A percentile compares a stretch with the other conserved stretches of the same genome.
phyloP scores from a whole-genome alignment of 2,888 invertebrate species.

The Scaptomyza polygonia region DNA sequence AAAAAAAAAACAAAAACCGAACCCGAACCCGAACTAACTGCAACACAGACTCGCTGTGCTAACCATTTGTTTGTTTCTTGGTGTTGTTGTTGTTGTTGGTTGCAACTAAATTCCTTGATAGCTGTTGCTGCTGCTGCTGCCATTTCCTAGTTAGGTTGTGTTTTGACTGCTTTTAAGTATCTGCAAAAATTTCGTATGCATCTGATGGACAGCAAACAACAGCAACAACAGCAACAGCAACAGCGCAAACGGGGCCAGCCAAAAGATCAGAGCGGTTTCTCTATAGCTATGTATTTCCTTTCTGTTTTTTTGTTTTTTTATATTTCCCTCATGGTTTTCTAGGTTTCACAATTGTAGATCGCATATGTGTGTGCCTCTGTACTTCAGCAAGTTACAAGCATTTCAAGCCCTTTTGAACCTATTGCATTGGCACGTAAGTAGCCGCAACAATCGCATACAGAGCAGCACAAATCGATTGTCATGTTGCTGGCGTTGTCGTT shows the following conservation, averaged over 20 bases:
- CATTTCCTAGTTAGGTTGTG: slow-evolving; percentile 75
- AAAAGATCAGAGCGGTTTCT: slow-evolving; percentile 69
- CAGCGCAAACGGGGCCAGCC: slow-evolving; percentile 66
- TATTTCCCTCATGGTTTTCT: slow-evolving; percentile 22
- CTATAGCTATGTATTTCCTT: slow-evolving; percentile 24
- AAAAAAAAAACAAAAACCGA: slow-evolving; percentile 29
- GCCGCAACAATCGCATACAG: slow-evolving; percentile 69
- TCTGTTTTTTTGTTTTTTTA: slow-evolving; percentile 5
- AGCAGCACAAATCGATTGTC: slow-evolving; percentile 75
- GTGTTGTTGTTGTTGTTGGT: slow-evolving; percentile 20
- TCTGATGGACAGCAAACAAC: slow-evolving; percentile 77
- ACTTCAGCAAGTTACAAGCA: slow-evolving; percentile 39
- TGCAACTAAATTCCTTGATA: slow-evolving; percentile 68
- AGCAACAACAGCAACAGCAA: slow-evolving; percentile 38
- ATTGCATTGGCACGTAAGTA: slow-evolving; percentile 74
- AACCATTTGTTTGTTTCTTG: slow-evolving; percentile 57
- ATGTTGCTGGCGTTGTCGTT: slow-evolving; percentile 57
- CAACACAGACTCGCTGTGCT: slow-evolving; percentile 48
- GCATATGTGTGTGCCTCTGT: slow-evolving; percentile 20
- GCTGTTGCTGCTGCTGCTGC: slow-evolving; percentile 56
- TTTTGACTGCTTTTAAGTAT: slow-evolving; percentile 77
- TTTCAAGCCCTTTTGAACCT: slow-evolving; percentile 73
- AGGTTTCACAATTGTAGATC: slow-evolving; percentile 23
- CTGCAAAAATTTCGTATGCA: slow-evolving; percentile 78
- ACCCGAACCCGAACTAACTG: slow-evolving; percentile 47